Conservation (phyloP, 2,888 invertebrate species). For the Ectropis crepuscularia region DNA sequence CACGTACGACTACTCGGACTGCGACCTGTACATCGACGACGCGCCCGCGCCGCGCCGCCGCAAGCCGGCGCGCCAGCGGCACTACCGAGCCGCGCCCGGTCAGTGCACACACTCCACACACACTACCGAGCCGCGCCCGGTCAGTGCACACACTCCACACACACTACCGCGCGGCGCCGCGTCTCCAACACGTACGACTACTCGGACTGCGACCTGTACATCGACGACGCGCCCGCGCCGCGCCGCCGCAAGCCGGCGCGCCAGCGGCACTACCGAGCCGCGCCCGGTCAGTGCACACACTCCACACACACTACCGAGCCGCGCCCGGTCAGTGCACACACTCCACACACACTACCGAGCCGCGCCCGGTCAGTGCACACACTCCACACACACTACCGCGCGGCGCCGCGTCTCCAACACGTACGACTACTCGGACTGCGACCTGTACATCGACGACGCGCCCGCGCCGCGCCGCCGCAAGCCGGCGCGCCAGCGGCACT, state of each 20-base stretch:
- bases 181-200: conserved; percentile 79
- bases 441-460: conserved; percentile 87
- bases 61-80: neutral
- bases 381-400: no score
- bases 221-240: conserved; percentile 85
- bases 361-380: no score
- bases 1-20: conserved; percentile 80
- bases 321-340: no score
- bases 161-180: conserved; percentile 72
- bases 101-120: no score
- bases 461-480: conserved; percentile 69
- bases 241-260: conserved; percentile 40
- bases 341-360: no score
- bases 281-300: no score
- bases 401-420: conserved; percentile 76
- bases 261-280: no score
- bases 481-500: neutral
- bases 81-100: no score
- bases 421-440: conserved; percentile 81
- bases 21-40: conserved; percentile 87
- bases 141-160: no score
- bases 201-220: conserved; percentile 85
- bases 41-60: conserved; percentile 72
- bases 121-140: no score
- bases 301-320: no score